These are phyloP conservation scores for Orthosia gracilis DNA, from an alignment of 2,888 invertebrate species.

Conservation along the genomic window DNA sequence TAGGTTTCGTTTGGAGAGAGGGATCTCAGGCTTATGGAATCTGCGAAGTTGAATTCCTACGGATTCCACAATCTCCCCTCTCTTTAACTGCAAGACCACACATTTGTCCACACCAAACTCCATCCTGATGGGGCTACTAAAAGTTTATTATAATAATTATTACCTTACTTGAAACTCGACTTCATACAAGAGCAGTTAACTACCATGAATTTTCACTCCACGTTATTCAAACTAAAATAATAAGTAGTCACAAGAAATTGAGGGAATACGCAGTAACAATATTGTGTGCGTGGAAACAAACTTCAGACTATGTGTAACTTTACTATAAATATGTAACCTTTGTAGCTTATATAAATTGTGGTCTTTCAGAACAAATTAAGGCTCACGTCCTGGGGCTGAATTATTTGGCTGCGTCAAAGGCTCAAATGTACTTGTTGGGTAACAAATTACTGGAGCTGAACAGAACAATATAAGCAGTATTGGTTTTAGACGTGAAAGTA, in stretches of 20 bases:
- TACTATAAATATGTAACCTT: conserved; percentile 5
- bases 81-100: no score
- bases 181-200: neutral
- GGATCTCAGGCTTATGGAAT: no score
- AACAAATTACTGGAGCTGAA: conserved; percentile 18
- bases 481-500: conserved; percentile 2
- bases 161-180: neutral
- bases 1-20: no score
- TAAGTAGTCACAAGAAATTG: neutral
- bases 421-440: conserved; percentile 15
- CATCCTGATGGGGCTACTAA: no score
- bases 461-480: conserved; percentile 13
- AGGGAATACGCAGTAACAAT: conserved; percentile 4
- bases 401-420: conserved; percentile 39
- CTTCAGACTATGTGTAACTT: neutral
- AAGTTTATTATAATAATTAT: neutral
- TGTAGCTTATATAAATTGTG: conserved; percentile 28
- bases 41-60: no score
- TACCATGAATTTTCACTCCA: neutral
- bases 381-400: conserved; percentile 24
- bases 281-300: conserved; percentile 10
- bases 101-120: no score
- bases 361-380: conserved; percentile 19
- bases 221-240: conserved; percentile 8
- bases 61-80: no score